Evolutionary conservation across 2,888 invertebrate species (phyloP), one percentile per base, ranked within the genome.

Genomic region (Dusona sp.): DNA sequence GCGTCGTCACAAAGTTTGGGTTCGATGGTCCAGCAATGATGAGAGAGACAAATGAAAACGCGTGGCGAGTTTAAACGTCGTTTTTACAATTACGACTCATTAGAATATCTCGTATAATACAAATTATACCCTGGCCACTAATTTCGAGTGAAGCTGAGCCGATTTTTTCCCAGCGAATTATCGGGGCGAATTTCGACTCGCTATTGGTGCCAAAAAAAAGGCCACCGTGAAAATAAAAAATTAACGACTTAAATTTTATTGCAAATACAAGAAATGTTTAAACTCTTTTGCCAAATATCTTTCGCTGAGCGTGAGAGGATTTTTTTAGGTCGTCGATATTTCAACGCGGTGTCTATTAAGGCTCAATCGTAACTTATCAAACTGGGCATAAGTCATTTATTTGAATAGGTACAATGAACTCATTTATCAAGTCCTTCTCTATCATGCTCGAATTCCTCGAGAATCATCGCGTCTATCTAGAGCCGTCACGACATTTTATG

Each of bases 341-440:
- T 54, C 25, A 61, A 57, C 38, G 70, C 19, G 45, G 45, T 9
- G 25, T 16, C 74, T 38, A n/a, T 73, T 57, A 38, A 74, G 74
- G 54, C 22, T 57, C 54, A 74, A 74, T 61, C 54, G 74, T 25
- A 22, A 61, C 38, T 74, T 61, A 54, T 74, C 54, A 74, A 74
- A 74, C 54, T 54, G 38, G 57, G 22, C 74, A 74, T 36, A 61
- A 22, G 38, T 38, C 54, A 22, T 38, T 61, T 38, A 22, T 74
- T 54, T 22, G 22, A 54, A 16, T 57, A 54, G 38, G 74, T 74
- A 74, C 74, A 54, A 74, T 38, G 74, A 74, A 57, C 74, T 57
- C 16, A 29, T 61, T 61, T 61, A 61, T 61, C 29, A 29, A 61
- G 54, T 57, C n/a, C 38, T 36, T 16, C 74, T 57, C 74, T 70